Evolutionary conservation across 2,797 vertebrate genomes (phyloP).

Genomic region (Halcyon chelicuti): DNA sequence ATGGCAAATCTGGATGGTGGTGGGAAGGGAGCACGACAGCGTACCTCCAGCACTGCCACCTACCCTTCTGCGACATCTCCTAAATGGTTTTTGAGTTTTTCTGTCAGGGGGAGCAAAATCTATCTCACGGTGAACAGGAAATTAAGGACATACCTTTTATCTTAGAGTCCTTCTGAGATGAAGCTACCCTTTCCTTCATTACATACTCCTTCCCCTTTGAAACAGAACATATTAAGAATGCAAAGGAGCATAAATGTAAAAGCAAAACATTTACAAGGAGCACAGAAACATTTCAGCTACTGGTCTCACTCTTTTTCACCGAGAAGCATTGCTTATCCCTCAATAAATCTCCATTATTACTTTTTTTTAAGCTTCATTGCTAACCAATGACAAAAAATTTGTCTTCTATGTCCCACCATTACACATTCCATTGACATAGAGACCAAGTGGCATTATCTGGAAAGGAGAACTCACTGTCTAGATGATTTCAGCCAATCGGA

Average conservation of each 20-base stretch:
- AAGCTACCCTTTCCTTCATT: neutral
- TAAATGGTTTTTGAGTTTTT: neutral
- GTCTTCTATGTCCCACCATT: constrained; percentile 46
- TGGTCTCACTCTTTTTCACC: constrained; percentile 20
- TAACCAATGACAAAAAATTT: constrained; percentile 70
- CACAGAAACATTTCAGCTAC: neutral
- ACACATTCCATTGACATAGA: constrained; percentile 60
- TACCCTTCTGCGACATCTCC: neutral
- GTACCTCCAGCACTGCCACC: neutral
- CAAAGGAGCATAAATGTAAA: neutral
- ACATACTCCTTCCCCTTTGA: neutral
- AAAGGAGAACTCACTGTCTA: constrained; percentile 63
- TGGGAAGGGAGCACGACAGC: neutral
- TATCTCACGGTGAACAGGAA: neutral
- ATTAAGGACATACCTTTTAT: neutral
- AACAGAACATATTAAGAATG: neutral
- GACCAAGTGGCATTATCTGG: constrained; percentile 62
- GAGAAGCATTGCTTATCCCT: constrained; percentile 51
- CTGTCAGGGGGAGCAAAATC: neutral
- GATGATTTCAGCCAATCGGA: constrained; percentile 76
- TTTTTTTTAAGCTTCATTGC: constrained; percentile 57
- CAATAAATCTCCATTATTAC: constrained; percentile 69
- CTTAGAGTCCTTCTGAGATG: neutral
- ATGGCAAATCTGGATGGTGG: neutral
- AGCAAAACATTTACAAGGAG: neutral